Percentiles rank a stretch among this genome's conserved stretches.
Evolutionary conservation across 2,113 vertebrate genomes (phyloP).

Genomic region (Lycaon pictus): DNA sequence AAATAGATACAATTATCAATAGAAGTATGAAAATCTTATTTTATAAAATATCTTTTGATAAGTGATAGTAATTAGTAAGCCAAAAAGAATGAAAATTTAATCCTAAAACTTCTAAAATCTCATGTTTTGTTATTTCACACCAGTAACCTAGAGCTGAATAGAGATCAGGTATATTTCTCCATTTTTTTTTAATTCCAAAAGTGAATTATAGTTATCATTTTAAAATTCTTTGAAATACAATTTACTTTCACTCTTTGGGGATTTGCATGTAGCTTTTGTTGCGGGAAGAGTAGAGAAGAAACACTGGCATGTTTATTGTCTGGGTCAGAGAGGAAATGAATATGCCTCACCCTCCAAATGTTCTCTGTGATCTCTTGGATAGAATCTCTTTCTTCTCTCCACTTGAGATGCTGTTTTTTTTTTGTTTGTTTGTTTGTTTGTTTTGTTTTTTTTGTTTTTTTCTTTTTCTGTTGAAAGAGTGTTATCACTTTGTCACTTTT

Average conservation of each 20-base stretch:
- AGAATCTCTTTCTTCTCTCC: accelerated
- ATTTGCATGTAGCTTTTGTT: neutral
- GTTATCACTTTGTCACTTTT: neutral
- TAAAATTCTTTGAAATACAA: neutral
- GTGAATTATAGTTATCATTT: neutral
- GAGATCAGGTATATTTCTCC: neutral
- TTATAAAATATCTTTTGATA: neutral
- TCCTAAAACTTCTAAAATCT: neutral
- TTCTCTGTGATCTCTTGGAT: too few relatives aligned
- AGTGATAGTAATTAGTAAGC: neutral
- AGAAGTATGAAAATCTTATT: neutral
- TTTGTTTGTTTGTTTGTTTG: neutral
- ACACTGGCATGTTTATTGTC: neutral
- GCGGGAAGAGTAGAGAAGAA: neutral
- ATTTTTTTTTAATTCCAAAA: neutral
- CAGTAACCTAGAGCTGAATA: neutral
- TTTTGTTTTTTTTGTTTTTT: too few relatives aligned
- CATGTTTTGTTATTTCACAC: neutral
- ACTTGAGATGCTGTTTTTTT: neutral
- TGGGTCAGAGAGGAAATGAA: neutral
- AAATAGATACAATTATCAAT: neutral
- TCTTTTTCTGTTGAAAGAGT: neutral
- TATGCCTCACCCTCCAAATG: neutral
- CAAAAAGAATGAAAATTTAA: neutral
- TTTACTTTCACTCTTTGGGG: neutral